Conservation (phyloP, 2,113 vertebrate species). For the Casuarius casuarius region DNA sequence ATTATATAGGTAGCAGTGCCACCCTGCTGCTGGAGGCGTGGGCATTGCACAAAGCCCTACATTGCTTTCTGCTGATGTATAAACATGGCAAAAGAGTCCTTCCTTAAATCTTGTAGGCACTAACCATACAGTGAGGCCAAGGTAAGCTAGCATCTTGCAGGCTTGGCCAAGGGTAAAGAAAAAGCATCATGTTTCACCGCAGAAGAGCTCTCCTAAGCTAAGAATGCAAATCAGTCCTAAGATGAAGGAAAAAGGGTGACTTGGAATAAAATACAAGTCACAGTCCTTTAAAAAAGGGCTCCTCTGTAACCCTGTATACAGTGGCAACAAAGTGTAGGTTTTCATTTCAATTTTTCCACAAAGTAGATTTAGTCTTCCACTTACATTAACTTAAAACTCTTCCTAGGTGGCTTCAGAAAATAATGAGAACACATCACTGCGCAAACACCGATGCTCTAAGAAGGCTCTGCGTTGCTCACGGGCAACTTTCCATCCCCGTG, state of each 20-base stretch:
- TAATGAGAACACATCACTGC: neutral
- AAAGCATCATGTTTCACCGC: neutral
- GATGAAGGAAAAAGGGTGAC: neutral
- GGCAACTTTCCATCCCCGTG: neutral
- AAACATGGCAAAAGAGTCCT: neutral
- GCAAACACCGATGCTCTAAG: neutral
- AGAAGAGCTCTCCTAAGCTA: neutral
- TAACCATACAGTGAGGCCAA: neutral
- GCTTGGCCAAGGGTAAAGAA: neutral
- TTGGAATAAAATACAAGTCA: neutral
- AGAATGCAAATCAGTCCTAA: neutral
- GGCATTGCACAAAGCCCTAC: neutral
- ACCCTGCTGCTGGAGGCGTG: rapidly evolving
- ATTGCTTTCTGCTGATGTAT: neutral
- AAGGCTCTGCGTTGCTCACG: neutral
- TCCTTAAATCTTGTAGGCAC: neutral
- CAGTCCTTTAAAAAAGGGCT: neutral
- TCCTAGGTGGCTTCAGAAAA: neutral
- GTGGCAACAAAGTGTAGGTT: neutral
- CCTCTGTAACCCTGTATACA: neutral
- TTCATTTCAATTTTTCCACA: neutral
- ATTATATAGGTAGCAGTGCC: rapidly evolving
- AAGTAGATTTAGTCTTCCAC: neutral
- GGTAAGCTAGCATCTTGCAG: neutral
- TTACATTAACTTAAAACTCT: neutral